Evolutionary conservation across 2,797 vertebrate genomes (phyloP), one percentile per base, ranked within the genome.

Genomic region (Cichlasoma orientale): DNA sequence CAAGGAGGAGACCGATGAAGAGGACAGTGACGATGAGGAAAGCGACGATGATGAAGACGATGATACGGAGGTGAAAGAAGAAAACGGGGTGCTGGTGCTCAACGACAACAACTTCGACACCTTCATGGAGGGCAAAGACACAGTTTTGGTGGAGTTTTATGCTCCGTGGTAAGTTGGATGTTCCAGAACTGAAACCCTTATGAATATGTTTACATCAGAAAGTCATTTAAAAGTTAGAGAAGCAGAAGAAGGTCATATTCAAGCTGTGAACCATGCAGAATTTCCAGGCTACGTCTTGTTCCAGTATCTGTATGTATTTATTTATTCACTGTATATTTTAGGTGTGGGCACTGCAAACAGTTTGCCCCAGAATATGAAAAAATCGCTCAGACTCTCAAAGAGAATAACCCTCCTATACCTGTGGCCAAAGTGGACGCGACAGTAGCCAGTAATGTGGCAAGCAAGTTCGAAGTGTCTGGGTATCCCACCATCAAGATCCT

Each of bases 321-420:
- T 52, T 31, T 16, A 1, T 69, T 25, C 31, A 2, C 10, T 58
- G 59, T 27, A 27, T 63, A 1, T 29, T 52, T 13, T 66, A 99
- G 98, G 98, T 99, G 98, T 10, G 98, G 98, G 47, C 98, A 99
- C 61, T 99, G 98, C 88, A 99, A 99, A 88, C 96, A 97, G 91
- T 99, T 99, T 94, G 96, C 95, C 74, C 95, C 97, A 0, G 97
- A 97, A 80, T 99, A 99, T 89, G 98, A 99, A 84, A 97, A 97
- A 79, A 99, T 99, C 1, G 98, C 98, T 5, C 94, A 95, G 83
- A 86, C 93, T 0, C 94, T 99, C 5, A 98, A 97, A 81, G 97
- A 97, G 84, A 96, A 96, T 0, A 97, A 98, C 56, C 98, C 98
- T 57, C 96, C 97, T 1, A 93, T 99, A 75, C 96, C 97, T 25